These are phyloP conservation scores for Salvelinus sp. DNA, from an alignment of 2,113 vertebrate genomes.

Conservation along the genomic window DNA sequence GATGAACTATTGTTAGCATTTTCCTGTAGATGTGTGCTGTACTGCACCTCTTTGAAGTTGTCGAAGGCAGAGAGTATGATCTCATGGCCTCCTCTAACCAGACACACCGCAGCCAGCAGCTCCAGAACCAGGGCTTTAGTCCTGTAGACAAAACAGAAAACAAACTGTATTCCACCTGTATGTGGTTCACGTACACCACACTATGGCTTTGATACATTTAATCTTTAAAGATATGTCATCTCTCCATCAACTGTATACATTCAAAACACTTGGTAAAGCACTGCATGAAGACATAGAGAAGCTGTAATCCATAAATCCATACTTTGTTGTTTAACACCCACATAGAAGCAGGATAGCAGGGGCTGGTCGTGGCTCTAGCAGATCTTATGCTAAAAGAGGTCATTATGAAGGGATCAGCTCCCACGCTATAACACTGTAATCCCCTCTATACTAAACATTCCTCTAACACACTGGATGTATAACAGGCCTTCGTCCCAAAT, in stretches of 20 bases:
- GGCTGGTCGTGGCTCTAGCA: slow-evolving; percentile 27
- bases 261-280: neutral
- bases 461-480: slow-evolving; percentile 14
- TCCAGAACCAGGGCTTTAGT: slow-evolving; percentile 96
- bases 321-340: slow-evolving; percentile 10
- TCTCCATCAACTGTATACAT: no score
- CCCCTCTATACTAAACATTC: slow-evolving; percentile 59
- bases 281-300: neutral
- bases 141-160: slow-evolving; percentile 72
- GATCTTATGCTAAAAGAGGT: slow-evolving; percentile 28
- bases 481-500: no score
- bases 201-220: no score
- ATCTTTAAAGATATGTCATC: no score
- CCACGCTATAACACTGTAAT: slow-evolving; percentile 58
- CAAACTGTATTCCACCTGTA: neutral
- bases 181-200: neutral
- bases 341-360: neutral
- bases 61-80: slow-evolving; percentile 98
- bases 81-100: slow-evolving; percentile 95
- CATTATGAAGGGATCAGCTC: slow-evolving; percentile 59
- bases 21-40: no score
- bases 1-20: no score
- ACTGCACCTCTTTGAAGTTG: slow-evolving; percentile 95
- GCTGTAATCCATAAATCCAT: slow-evolving; percentile 25
- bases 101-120: slow-evolving; percentile 94